Evolutionary conservation across 2,888 invertebrate genomes (phyloP), one percentile per base, ranked within the genome.

Genomic region (Stomorhina lunata): DNA sequence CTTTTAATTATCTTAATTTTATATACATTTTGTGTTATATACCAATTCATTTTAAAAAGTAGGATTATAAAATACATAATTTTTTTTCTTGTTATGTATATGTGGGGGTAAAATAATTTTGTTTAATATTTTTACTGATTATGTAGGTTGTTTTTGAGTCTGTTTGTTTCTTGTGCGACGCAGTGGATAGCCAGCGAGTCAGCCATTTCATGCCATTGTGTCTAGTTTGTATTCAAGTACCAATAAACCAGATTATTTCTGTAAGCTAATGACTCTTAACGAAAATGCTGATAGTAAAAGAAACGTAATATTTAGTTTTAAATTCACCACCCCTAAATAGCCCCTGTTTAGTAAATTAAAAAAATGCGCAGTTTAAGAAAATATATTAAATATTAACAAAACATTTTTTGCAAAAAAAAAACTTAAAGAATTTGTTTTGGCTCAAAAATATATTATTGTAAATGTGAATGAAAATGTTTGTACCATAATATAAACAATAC

Each of bases 301-400:
- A 34, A 66, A 57, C 15, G 27, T 17, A 57, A 20, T 50, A 37
- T 53, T 40, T 63, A 45, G 4, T 29, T 45, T 40, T 50, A 63
- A 69, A 77, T 45, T 27, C 63, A 55, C 77, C 63, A 71, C 63
- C 65, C 71, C 25, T 40, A 63, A 63, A 34, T 22, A 63, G 20
- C 29, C n/a, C 43, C 45, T 20, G 10, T 22, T 63, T 53, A 27
- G 25, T 4, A 61, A 69, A 34, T 1, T 25, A 55, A 61, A 69
- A 25, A 69, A 69, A 69, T 78, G 63, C 69, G 77, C 77, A 78
- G 25, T 69, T 78, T 50, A 10, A n/a, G n/a, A n/a, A n/a, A n/a
- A n/a, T n/a, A n/a, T n/a, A n/a, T n/a, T n/a, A n/a, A n/a, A n/a
- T n/a, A n/a, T n/a, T n/a, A n/a, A n/a, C n/a, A n/a, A n/a, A n/a